These are phyloP conservation scores for Congeria kusceri DNA, from an alignment of 2,888 invertebrate species.

Conservation along the genomic window DNA sequence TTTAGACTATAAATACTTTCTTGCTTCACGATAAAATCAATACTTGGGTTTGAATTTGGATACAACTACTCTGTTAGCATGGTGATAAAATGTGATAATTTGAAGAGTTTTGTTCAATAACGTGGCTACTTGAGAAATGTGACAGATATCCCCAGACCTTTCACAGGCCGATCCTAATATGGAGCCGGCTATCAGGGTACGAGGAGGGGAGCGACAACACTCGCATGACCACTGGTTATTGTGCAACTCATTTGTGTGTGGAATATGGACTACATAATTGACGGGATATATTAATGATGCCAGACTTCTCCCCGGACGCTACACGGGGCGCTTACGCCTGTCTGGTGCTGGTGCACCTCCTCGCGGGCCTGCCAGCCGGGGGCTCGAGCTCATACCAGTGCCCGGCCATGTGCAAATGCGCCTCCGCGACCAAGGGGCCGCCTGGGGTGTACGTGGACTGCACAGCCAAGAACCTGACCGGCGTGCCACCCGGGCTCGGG, in stretches of 20 bases:
- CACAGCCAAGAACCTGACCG: not conserved
- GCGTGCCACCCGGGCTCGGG: not conserved
- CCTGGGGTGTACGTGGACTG: not conserved
- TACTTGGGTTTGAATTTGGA: no score
- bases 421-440: not conserved
- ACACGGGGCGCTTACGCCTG: no score
- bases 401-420: conserved; percentile 3
- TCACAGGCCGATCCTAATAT: not conserved
- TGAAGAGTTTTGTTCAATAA: not conserved
- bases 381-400: not conserved
- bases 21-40: no score
- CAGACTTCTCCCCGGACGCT: no score
- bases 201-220: no score
- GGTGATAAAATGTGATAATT: conserved; percentile 3
- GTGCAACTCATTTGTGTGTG: no score
- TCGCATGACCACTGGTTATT: no score
- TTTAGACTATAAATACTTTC: not conserved
- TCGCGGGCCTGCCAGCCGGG: no score
- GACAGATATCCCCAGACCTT: not conserved
- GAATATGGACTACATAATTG: no score
- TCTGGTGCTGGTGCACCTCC: no score
- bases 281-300: no score
- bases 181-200: not conserved
- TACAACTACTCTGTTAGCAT: not conserved
- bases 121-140: not conserved